A percentile compares a stretch with the other conserved stretches of the same genome.
phyloP scores from a whole-genome alignment of 2,797 vertebrate species.

The Oreochromis mossambicus region DNA sequence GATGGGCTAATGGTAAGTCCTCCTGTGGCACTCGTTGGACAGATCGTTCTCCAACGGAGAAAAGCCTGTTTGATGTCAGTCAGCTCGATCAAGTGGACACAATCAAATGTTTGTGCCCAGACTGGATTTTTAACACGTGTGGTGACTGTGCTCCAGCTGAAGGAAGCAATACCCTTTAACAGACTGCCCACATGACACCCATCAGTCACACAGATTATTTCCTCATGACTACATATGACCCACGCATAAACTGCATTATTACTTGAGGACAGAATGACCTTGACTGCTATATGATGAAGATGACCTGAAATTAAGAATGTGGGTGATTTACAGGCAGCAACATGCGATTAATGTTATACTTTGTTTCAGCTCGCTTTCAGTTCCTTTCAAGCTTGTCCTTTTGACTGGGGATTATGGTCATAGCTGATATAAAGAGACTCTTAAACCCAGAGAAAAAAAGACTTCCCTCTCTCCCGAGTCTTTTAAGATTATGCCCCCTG shows the following conservation, averaged over 20 bases:
- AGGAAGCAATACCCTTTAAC: neutral
- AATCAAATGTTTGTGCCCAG: neutral
- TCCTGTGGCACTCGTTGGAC: neutral
- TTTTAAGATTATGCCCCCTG: conserved; percentile 53
- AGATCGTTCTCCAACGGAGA: neutral
- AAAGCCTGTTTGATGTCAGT: neutral
- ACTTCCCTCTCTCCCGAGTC: conserved; percentile 21
- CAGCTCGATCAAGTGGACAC: neutral
- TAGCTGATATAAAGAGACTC: conserved; percentile 22
- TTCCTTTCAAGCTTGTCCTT: conserved; percentile 13
- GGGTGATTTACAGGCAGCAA: conserved; percentile 1
- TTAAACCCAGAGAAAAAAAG: conserved; percentile 31
- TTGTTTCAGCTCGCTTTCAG: conserved; percentile 17
- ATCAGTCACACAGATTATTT: neutral
- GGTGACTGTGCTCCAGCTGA: neutral
- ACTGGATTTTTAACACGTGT: neutral
- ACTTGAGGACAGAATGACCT: neutral
- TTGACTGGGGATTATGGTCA: conserved; percentile 22
- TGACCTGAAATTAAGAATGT: neutral
- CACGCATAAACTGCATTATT: neutral
- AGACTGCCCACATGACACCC: neutral
- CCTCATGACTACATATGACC: neutral
- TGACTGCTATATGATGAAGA: neutral
- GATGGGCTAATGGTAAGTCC: neutral
- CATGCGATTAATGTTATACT: neutral